phyloP scores from a whole-genome alignment of 2,888 invertebrate species.

The Esperia sulphurella region DNA sequence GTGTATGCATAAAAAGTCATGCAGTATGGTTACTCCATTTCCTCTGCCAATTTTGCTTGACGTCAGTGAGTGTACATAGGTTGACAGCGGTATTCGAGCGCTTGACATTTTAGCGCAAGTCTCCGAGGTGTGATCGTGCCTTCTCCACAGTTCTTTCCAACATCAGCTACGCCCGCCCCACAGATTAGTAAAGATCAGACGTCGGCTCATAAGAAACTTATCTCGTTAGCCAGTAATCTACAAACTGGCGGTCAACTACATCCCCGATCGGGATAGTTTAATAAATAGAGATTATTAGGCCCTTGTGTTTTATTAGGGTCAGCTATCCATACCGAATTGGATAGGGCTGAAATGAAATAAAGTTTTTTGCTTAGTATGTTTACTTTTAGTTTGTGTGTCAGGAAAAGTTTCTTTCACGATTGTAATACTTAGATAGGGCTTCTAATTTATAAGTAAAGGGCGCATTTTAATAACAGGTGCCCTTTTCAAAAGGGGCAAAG shows the following conservation, averaged over 20 bases:
- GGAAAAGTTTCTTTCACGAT: background rate
- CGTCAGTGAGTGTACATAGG: too few species aligned
- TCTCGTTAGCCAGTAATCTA: constrained; percentile 64
- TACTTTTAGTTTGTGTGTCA: background rate
- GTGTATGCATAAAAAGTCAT: too few species aligned
- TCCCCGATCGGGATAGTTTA: constrained; percentile 32
- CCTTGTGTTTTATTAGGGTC: constrained; percentile 41
- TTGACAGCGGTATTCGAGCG: too few species aligned
- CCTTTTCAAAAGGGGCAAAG: too few species aligned
- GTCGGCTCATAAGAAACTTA: constrained; percentile 58
- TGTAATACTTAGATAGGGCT: background rate
- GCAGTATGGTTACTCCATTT: too few species aligned
- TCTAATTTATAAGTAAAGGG: background rate
- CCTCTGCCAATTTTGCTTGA: too few species aligned
- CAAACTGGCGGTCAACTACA: constrained; percentile 32
- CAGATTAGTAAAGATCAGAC: constrained; percentile 46
- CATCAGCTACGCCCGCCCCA: constrained; percentile 14
- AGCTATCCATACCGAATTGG: constrained; percentile 4
- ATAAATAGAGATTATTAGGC: constrained; percentile 60
- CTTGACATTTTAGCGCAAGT: too few species aligned
- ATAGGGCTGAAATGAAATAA: constrained; percentile 3
- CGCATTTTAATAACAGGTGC: too few species aligned
- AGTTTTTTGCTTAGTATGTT: constrained; percentile 10
- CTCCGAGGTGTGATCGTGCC: too few species aligned
- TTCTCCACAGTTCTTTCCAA: constrained; percentile 13